Evolutionary conservation across 2,113 vertebrate species (phyloP).

Genomic region (Crotalus horridus): DNA sequence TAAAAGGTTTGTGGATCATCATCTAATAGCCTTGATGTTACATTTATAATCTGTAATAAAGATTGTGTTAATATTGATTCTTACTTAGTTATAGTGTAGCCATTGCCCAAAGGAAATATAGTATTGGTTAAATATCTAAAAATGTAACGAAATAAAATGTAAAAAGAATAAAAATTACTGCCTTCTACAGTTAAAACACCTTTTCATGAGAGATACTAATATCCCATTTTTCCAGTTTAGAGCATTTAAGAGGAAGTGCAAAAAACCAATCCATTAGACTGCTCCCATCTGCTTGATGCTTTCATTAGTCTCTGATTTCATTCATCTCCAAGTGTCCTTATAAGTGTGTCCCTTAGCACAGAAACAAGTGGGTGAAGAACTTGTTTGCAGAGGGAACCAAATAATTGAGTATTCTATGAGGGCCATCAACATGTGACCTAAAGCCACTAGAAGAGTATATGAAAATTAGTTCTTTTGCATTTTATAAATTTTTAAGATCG

Average conservation of each 20-base stretch:
- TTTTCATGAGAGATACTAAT: not conserved
- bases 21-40: not conserved
- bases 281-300: not conserved
- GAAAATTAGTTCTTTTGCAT: not conserved
- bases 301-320: constrained; percentile 2
- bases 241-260: not conserved
- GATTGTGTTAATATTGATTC: constrained; percentile 9
- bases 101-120: constrained; percentile 5
- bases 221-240: not conserved
- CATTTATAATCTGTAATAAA: not conserved
- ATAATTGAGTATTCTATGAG: not conserved
- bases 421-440: not conserved
- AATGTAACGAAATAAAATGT: not conserved
- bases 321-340: not conserved
- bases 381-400: not conserved
- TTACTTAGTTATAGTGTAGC: not conserved
- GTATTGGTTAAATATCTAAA: not conserved
- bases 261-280: not conserved
- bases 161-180: not conserved
- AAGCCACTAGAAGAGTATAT: not conserved
- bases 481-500: not conserved
- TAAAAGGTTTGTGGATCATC: not conserved
- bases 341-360: not conserved
- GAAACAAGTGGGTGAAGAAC: not conserved
- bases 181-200: not conserved